Evolutionary conservation across 2,797 vertebrate species (phyloP).

Genomic region (Parauchenoglanis punctatus): DNA sequence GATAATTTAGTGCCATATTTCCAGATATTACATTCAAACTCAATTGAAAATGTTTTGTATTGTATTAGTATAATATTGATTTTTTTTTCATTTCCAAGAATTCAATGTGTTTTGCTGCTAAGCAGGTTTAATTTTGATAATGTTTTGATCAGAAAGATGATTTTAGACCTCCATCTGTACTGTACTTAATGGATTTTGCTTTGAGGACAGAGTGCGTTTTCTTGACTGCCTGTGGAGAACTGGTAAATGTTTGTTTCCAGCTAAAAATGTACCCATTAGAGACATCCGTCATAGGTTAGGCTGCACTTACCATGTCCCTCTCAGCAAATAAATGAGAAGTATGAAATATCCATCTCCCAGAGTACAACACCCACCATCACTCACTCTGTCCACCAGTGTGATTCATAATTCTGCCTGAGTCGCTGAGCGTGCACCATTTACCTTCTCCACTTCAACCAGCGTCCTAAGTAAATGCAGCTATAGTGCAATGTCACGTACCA

Average conservation of each 20-base stretch:
- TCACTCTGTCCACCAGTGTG: slow-evolving; percentile 58
- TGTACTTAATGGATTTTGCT: slow-evolving; percentile 10
- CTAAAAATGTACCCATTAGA: slow-evolving; percentile 63
- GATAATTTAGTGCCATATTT: neutral
- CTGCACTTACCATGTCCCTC: slow-evolving; percentile 53
- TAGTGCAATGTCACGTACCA: slow-evolving; percentile 20
- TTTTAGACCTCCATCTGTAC: neutral
- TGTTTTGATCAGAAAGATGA: neutral
- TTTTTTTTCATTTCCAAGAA: neutral
- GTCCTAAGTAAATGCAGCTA: slow-evolving; percentile 41
- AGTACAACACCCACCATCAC: slow-evolving; percentile 54
- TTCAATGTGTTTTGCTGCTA: neutral
- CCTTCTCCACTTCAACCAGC: slow-evolving; percentile 63
- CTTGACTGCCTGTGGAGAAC: slow-evolving; percentile 3
- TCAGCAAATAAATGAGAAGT: slow-evolving; percentile 51
- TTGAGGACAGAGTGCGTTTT: slow-evolving; percentile 6
- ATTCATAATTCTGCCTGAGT: slow-evolving; percentile 68
- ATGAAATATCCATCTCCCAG: slow-evolving; percentile 59
- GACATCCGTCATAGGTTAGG: slow-evolving; percentile 60
- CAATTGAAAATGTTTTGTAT: neutral
- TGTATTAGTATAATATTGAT: too few species aligned
- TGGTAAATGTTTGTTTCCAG: slow-evolving; percentile 37
- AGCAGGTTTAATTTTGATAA: neutral
- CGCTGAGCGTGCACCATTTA: slow-evolving; percentile 64
- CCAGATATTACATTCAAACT: neutral